Conservation (phyloP, 2,888 invertebrate genomes). For the Eulithis testata region DNA sequence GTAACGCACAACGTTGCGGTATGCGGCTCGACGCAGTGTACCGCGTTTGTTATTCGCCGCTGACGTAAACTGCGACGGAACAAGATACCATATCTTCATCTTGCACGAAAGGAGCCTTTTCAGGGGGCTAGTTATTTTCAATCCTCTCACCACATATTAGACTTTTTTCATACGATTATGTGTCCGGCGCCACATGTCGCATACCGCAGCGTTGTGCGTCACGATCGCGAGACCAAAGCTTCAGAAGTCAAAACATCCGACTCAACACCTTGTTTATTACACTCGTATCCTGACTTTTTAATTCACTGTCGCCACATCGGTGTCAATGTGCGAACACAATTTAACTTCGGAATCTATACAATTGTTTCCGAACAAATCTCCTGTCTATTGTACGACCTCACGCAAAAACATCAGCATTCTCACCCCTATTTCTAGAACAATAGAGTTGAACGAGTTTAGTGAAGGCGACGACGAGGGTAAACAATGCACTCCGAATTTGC, state of each 20-base stretch:
- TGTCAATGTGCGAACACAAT: constrained; percentile 55
- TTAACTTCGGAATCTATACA: constrained; percentile 61
- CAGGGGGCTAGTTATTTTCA: no score
- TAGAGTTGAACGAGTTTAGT: constrained; percentile 17
- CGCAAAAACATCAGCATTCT: constrained; percentile 42
- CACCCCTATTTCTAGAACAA: constrained; percentile 8
- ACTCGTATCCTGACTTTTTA: constrained; percentile 40
- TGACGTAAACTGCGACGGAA: no score
- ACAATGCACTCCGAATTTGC: constrained; percentile 69
- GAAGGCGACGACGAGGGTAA: constrained; percentile 52
- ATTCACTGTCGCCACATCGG: constrained; percentile 35
- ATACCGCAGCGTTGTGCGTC: no score
- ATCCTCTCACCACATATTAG: no score
- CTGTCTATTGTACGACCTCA: constrained; percentile 40
- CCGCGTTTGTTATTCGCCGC: no score
- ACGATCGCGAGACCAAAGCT: background rate
- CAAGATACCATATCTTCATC: no score
- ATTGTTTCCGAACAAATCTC: constrained; percentile 63
- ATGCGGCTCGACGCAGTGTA: no score
- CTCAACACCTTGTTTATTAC: constrained; percentile 40
- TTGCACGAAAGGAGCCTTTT: no score
- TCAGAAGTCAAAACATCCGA: constrained; percentile 36
- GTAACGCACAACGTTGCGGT: no score
- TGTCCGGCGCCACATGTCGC: no score
- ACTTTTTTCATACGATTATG: no score